Evolutionary conservation across 2,797 vertebrate genomes (phyloP).

Genomic region (Epinephelus awoara): DNA sequence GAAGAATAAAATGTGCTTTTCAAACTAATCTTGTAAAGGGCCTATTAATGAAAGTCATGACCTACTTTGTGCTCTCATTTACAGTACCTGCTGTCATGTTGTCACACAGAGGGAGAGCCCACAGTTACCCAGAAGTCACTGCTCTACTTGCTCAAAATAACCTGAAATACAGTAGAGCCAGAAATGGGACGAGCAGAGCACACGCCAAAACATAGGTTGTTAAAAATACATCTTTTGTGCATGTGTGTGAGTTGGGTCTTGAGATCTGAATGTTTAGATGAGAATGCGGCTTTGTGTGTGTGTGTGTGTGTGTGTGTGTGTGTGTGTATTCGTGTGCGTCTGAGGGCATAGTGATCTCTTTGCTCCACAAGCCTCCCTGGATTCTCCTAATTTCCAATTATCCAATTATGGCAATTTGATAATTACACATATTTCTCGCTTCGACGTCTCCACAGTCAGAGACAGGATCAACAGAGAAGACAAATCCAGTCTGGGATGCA

Average conservation of each 20-base stretch:
- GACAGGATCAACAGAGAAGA: slow-evolving; percentile 3
- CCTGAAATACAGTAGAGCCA: slow-evolving; percentile 28
- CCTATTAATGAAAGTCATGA: slow-evolving; percentile 34
- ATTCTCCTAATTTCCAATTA: slow-evolving; percentile 37
- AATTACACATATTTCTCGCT: slow-evolving; percentile 49
- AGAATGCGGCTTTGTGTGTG: not conserved
- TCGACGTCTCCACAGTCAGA: slow-evolving; percentile 30
- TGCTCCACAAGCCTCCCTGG: not conserved
- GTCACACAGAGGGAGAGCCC: slow-evolving; percentile 23
- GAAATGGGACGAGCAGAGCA: slow-evolving; percentile 31
- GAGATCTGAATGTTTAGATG: not conserved
- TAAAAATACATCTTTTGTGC: slow-evolving; percentile 21
- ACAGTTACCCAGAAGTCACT: slow-evolving; percentile 37
- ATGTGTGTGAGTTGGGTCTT: not conserved
- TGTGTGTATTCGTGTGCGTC: not conserved
- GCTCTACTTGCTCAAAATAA: slow-evolving; percentile 71
- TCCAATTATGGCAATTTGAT: slow-evolving; percentile 61
- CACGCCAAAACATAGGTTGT: slow-evolving; percentile 34
- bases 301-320: not conserved
- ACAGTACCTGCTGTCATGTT: slow-evolving; percentile 35
- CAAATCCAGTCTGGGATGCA: not conserved
- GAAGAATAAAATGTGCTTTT: slow-evolving; percentile 18
- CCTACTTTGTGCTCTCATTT: slow-evolving; percentile 55
- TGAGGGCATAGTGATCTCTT: not conserved
- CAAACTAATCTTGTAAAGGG: slow-evolving; percentile 2